Evolutionary conservation across 2,113 vertebrate genomes (phyloP).

Genomic region (Micronisus gabar): DNA sequence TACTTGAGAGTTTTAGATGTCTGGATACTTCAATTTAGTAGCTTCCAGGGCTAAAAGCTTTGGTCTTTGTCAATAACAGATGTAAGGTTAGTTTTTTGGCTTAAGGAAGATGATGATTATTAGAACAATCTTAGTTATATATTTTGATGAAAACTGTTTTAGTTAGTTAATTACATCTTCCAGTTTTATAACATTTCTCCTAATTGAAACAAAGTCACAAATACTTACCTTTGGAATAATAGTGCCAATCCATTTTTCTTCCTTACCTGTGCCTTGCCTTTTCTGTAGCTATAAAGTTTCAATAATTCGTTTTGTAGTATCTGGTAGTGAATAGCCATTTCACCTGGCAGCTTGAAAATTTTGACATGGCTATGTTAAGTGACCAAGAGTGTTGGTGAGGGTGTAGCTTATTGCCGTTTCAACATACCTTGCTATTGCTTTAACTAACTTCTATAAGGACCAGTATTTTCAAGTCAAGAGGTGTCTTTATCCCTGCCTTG

Average conservation of each 20-base stretch:
- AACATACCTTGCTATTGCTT: slow-evolving; percentile 9
- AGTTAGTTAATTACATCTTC: neutral
- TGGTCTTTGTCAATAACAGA: neutral
- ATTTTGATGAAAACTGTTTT: neutral
- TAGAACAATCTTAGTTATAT: neutral
- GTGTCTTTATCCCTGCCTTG: neutral
- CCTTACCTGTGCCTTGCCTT: neutral
- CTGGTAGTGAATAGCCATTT: neutral
- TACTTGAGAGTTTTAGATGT: neutral
- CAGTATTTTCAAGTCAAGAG: neutral
- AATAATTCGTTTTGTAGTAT: neutral
- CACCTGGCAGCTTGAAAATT: neutral
- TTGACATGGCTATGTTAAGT: neutral
- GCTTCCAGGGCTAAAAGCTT: neutral
- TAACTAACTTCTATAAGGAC: slow-evolving; percentile 36
- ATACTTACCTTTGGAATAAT: slow-evolving; percentile 10
- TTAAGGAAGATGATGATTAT: neutral
- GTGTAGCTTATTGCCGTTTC: neutral
- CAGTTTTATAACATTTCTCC: neutral
- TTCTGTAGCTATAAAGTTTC: neutral
- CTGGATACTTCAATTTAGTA: neutral
- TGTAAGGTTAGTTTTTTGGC: neutral
- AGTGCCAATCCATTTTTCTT: slow-evolving; percentile 4
- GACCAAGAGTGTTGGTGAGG: neutral
- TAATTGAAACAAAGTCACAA: neutral